Evolutionary conservation across 2,888 invertebrate genomes (phyloP), one percentile per base, ranked within the genome.

Genomic region (Dioctria linearis): DNA sequence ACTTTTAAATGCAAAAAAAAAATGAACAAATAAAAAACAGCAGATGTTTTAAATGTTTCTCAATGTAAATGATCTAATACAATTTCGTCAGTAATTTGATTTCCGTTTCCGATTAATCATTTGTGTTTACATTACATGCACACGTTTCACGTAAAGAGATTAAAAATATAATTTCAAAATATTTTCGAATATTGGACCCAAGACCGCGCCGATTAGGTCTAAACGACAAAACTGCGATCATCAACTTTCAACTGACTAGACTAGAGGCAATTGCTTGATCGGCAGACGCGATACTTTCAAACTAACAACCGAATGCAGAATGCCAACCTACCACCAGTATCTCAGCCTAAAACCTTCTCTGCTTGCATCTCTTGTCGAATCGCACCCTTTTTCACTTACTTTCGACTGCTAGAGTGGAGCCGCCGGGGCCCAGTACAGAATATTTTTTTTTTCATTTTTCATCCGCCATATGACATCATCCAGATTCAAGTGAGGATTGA

Each of bases 391-490:
- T 71, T 39, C 71, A 51, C 40, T 54, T 76, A 37, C 5, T 46
- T 63, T 76, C 46, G 73, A 59, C 25, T 43, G 43, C 59, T 25
- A 42, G 42, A 13, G 4, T 13, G 73, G 63, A 37, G 8, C 25
- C 25, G 25, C 2, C 25, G 25, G 25, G 25, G 25, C 25, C 25
- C 25, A 25, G 25, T 2, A 25, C 25, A 25, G 37, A 25, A 8
- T 25, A 11, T 13, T 42, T 13, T 59, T 63, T 61, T 76, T 63
- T 76, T 46, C 63, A 63, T 76, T 63, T 49, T 40, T 76, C 76
- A 76, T 76, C 2, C 63, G 69, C 13, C 49, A 63, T 76, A 76
- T 76, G 76, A 76, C 76, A 76, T 76, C 76, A 76, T 76, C 76
- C 46, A 37, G 37, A 63, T 37, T 46, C 13, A 43, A 76, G 39